Evolutionary conservation across 2,888 invertebrate genomes (phyloP), one percentile per base, ranked within the genome.

Genomic region (Diploptera punctata): DNA sequence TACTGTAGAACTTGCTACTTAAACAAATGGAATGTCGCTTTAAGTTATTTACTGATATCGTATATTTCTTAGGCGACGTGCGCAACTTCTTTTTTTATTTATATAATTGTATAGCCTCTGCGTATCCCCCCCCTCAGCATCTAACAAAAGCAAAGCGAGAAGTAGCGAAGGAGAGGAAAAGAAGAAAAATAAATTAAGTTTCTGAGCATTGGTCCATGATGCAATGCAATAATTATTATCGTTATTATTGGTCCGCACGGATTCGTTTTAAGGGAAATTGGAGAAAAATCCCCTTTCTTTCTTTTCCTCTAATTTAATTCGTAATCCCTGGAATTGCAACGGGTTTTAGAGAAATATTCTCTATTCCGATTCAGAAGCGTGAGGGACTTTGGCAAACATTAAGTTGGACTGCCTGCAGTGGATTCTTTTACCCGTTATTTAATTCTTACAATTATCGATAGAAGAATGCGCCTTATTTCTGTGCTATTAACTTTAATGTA

Each of bases 21-120:
- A 65, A 65, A 65, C 65, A 65, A 65, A 65, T 65, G 65, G 65
- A 65, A 65, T 26, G 65, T 65, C 65, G 65, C 65, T 18, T 9
- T n/a, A 47, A 44, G 65, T 65, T 65, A 65, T 65, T 65, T 65
- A 47, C 65, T 47, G 65, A 65, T 47, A 65, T 26, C 24, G 47
- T 47, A 47, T 65, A 65, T 47, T 47, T 47, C 65, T 65, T 47
- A 24, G n/a, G 21, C 16, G 65, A 65, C 47, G 24, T 47, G 65
- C 13, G 65, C 65, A 16, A n/a, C 19, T 38, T 18, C 9, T 31
- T n/a, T 29, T 60, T 31, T 33, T 31, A 19, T 33, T 33, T 21
- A 38, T 62, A 65, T 65, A 65, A 65, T 65, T 65, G 65, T 65
- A 65, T 47, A 44, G 65, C 65, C 26, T 65, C 44, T 21, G 26